Conservation (phyloP, 35 echinoderm and acorn worm genomes). For the Heliocidaris erythrogramma region DNA sequence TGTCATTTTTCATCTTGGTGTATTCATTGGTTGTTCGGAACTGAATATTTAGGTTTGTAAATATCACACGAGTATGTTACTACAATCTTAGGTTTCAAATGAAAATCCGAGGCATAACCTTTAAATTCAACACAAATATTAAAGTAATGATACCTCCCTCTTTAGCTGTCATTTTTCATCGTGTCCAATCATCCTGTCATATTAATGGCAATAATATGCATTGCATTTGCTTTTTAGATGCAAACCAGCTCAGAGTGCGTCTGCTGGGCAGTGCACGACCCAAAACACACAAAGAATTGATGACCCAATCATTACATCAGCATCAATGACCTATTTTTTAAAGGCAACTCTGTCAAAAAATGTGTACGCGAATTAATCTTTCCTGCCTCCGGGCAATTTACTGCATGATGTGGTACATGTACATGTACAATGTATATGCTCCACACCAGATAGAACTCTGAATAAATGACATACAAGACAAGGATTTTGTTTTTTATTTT, state of each 20-base stretch:
- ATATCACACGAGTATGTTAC: too few species aligned
- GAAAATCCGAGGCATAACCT: not conserved
- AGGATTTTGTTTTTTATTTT: too few species aligned
- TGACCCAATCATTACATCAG: not conserved
- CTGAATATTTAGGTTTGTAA: too few species aligned
- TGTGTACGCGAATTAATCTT: not conserved
- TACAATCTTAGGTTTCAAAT: too few species aligned
- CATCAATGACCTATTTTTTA: conserved; percentile 6
- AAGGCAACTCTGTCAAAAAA: not conserved
- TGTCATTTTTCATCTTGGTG: not conserved
- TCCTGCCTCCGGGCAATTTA: not conserved
- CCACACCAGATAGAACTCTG: too few species aligned
- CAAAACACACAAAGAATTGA: not conserved
- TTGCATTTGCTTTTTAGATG: not conserved
- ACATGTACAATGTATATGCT: too few species aligned
- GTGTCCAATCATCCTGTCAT: conserved; percentile 8
- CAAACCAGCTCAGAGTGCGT: not conserved
- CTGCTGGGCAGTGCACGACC: not conserved
- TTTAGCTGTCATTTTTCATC: not conserved
- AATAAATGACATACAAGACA: too few species aligned
- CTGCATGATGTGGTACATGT: not conserved
- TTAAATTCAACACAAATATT: not conserved
- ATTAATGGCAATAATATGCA: not conserved
- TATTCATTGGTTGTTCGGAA: too few species aligned
- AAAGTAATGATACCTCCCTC: not conserved